These are phyloP conservation scores for Trichomycterus rosablanca DNA, from an alignment of 2,113 vertebrate species.

Conservation along the genomic window DNA sequence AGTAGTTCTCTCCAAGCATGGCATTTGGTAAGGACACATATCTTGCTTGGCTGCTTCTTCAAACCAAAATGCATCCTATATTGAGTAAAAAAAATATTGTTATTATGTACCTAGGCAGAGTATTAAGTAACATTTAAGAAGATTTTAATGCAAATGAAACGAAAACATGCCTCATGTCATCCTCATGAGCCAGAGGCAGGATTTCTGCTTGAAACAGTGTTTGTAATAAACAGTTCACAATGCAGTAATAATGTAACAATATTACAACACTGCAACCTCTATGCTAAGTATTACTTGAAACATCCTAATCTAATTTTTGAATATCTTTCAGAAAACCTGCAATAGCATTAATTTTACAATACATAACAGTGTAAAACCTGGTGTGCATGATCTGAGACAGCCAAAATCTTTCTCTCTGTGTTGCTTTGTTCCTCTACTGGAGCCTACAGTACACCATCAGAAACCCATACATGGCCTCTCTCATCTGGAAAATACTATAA, in stretches of 20 bases:
- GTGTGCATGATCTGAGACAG: conserved; percentile 71
- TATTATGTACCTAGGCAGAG: not conserved
- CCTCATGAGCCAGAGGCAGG: conserved; percentile 35
- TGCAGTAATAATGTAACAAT: too few relatives aligned
- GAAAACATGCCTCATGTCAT: conserved; percentile 61
- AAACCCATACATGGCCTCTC: conserved; percentile 30
- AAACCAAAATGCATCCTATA: not conserved
- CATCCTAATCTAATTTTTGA: too few relatives aligned
- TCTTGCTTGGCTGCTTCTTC: conserved; percentile 33
- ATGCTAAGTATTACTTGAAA: too few relatives aligned
- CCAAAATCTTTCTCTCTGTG: conserved; percentile 78
- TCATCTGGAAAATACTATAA: conserved; percentile 52
- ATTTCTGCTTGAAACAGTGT: conserved; percentile 65
- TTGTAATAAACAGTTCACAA: conserved; percentile 48
- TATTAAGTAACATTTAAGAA: not conserved
- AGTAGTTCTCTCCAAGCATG: conserved; percentile 62
- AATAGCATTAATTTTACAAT: too few relatives aligned
- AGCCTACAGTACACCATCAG: not conserved
- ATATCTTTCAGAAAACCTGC: too few relatives aligned
- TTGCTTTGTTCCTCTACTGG: not conserved
- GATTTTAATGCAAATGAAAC: not conserved
- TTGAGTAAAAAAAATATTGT: not conserved
- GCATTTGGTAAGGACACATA: conserved; percentile 58
- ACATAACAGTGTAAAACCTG: conserved; percentile 59
- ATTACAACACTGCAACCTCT: not conserved